phyloP scores from a whole-genome alignment of 1,140 invertebrate genomes.

The Leptonema lineaticorne region DNA sequence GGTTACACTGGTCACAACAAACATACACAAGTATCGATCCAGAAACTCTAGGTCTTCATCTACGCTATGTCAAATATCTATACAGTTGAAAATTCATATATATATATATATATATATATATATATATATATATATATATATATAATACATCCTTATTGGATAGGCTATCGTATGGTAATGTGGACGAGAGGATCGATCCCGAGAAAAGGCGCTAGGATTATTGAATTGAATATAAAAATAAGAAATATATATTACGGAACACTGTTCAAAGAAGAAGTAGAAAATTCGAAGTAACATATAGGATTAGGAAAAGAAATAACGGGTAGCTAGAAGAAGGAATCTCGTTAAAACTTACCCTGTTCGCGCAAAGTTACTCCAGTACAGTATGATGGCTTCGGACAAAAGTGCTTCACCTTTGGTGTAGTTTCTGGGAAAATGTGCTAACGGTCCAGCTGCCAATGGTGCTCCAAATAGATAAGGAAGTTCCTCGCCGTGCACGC shows the following conservation, averaged over 20 bases:
- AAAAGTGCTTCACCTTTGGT: slow-evolving; percentile 82
- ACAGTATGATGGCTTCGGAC: slow-evolving; percentile 86
- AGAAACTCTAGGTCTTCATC: slow-evolving; percentile 16
- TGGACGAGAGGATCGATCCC: not conserved
- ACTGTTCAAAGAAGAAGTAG: not conserved
- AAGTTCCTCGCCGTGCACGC: slow-evolving; percentile 86
- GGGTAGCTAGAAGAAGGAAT: no score
- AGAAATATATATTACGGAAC: no score
- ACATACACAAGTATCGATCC: slow-evolving; percentile 15
- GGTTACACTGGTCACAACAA: slow-evolving; percentile 22
- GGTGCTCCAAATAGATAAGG: slow-evolving; percentile 82
- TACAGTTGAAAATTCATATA: not conserved
- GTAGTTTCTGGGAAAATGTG: slow-evolving; percentile 81
- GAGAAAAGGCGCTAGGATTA: not conserved
- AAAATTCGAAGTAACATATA: not conserved
- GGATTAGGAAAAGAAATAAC: not conserved
- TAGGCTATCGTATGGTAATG: no score
- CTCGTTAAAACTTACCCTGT: slow-evolving; percentile 73
- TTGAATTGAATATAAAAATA: not conserved
- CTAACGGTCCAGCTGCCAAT: slow-evolving; percentile 65
- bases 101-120: not conserved
- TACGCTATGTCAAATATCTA: not conserved
- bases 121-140: no score
- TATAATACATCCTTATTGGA: not conserved
- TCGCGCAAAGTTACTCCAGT: slow-evolving; percentile 93